These are phyloP conservation scores for Salmo trutta DNA, from an alignment of 2,797 vertebrate species.

Conservation along the genomic window DNA sequence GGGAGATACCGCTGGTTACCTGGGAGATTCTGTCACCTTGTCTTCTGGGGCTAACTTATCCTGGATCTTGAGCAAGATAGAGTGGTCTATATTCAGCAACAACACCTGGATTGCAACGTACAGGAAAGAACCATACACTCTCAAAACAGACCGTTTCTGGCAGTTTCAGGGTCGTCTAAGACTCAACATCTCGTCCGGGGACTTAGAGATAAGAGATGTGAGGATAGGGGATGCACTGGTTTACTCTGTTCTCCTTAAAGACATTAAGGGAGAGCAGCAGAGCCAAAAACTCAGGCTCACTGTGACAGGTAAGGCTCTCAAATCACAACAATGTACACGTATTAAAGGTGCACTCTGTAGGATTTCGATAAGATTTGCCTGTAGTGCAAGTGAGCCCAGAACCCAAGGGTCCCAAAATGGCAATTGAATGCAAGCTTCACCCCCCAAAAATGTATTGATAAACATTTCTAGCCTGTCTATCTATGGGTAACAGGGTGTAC, in stretches of 20 bases:
- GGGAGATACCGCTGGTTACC: neutral
- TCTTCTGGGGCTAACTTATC: neutral
- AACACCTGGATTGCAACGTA: conserved; percentile 53
- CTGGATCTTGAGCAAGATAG: conserved; percentile 8
- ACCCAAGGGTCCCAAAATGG: no score
- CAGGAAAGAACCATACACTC: accelerated
- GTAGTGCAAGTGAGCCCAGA: neutral
- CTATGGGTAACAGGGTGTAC: no score
- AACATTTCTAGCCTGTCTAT: no score
- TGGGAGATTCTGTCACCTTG: conserved; percentile 24
- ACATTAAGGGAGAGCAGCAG: accelerated
- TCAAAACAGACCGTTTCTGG: accelerated
- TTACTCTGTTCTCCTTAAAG: conserved; percentile 30
- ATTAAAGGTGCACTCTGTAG: neutral
- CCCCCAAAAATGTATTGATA: no score
- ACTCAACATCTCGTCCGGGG: conserved; percentile 29
- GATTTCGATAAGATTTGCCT: neutral
- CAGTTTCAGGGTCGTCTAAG: conserved; percentile 31
- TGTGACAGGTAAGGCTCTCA: conserved; percentile 49
- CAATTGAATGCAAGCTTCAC: no score
- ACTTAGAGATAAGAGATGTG: conserved; percentile 54
- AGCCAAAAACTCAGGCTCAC: neutral
- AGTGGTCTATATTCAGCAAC: conserved; percentile 58
- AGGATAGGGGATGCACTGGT: accelerated
- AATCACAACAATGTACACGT: neutral